phyloP scores from a whole-genome alignment of 2,888 invertebrate species.

The Acleris literana region DNA sequence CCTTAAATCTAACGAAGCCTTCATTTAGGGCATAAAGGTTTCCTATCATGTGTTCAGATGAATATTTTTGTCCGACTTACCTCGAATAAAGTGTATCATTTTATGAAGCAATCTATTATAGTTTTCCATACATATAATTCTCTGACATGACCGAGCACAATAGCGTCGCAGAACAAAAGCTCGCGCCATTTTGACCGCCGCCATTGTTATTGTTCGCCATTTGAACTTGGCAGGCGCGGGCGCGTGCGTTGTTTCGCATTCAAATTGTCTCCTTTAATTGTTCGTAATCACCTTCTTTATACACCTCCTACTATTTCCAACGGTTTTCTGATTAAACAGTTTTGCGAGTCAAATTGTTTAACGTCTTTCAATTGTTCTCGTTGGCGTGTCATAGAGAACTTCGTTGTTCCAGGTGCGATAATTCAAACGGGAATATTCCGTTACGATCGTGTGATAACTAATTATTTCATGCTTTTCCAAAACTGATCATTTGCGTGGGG shows the following conservation, averaged over 20 bases:
- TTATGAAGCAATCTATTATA: constrained; percentile 4
- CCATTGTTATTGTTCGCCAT: constrained; percentile 78
- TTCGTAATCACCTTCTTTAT: constrained; percentile 51
- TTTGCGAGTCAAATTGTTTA: constrained; percentile 11
- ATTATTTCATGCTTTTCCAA: constrained; percentile 52
- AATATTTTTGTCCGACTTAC: no score
- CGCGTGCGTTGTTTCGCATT: constrained; percentile 78
- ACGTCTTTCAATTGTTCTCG: background rate
- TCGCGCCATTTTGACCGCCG: constrained; percentile 75
- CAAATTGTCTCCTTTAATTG: constrained; percentile 65
- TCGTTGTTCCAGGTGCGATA: background rate
- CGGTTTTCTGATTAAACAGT: constrained; percentile 28
- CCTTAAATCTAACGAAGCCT: no score
- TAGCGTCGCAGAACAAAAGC: constrained; percentile 75
- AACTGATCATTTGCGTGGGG: constrained; percentile 54
- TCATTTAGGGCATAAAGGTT: no score
- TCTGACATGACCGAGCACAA: constrained; percentile 58
- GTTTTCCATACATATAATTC: constrained; percentile 34
- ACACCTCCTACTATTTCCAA: constrained; percentile 48
- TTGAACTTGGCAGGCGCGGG: constrained; percentile 78
- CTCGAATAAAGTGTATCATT: background rate
- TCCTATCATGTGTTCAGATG: no score
- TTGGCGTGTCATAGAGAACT: no score
- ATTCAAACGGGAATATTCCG: constrained; percentile 17
- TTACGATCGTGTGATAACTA: constrained; percentile 50